phyloP scores from a whole-genome alignment of 2,888 invertebrate species.

The Smittia sp. region DNA sequence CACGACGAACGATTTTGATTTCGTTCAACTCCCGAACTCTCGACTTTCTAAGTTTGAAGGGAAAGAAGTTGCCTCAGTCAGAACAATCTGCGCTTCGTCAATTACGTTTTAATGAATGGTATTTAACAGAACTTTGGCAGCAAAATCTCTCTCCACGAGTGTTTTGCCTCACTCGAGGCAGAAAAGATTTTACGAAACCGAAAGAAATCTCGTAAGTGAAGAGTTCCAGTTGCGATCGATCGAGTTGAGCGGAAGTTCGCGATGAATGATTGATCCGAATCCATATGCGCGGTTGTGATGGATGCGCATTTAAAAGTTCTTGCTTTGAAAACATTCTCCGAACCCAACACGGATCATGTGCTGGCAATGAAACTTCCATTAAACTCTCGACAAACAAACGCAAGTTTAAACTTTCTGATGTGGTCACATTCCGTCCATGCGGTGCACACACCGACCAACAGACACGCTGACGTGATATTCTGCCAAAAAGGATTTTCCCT shows the following conservation, averaged over 20 bases:
- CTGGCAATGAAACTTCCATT: slow-evolving; percentile 24
- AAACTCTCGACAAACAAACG: slow-evolving; percentile 2
- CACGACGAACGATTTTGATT: too few relatives aligned
- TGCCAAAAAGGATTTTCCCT: neutral
- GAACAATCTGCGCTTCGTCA: slow-evolving; percentile 32
- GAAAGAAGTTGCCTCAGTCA: neutral
- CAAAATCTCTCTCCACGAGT: slow-evolving; percentile 2
- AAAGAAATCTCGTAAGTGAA: neutral
- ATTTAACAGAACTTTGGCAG: slow-evolving; percentile 29
- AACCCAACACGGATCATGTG: neutral
- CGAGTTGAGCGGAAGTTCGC: neutral
- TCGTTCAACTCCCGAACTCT: too few relatives aligned
- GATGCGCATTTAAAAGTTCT: too few relatives aligned
- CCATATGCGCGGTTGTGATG: neutral
- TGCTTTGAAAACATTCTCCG: too few relatives aligned
- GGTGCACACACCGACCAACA: neutral
- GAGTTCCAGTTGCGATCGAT: neutral
- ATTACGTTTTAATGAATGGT: slow-evolving; percentile 34
- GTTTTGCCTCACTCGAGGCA: slow-evolving; percentile 3
- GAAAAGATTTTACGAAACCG: neutral
- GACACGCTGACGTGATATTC: neutral
- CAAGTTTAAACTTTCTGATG: slow-evolving; percentile 34
- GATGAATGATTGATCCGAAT: neutral
- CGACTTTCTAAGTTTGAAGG: neutral
- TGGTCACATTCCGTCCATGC: slow-evolving; percentile 38